Evolutionary conservation across 2,113 vertebrate genomes (phyloP).

Genomic region (Hylia prasina): DNA sequence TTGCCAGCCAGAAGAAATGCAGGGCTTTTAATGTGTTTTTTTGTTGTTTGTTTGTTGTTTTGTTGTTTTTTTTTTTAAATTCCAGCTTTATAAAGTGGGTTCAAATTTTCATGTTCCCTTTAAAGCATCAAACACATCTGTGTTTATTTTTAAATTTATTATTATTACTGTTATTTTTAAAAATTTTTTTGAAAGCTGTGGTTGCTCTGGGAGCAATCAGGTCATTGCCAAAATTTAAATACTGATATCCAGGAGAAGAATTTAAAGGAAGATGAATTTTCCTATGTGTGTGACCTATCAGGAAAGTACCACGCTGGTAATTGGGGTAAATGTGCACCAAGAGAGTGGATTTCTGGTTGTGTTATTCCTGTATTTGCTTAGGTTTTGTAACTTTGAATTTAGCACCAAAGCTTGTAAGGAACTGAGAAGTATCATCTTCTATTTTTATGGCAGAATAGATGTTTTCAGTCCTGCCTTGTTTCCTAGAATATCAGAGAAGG

Average conservation of each 20-base stretch:
- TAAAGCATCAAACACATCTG: rapidly evolving
- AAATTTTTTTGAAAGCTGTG: background rate
- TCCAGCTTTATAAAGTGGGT: background rate
- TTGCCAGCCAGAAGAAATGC: background rate
- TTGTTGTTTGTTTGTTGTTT: no score
- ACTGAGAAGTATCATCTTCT: background rate
- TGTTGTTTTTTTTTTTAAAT: no score
- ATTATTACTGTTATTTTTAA: no score
- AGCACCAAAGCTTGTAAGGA: background rate
- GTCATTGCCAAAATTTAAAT: background rate
- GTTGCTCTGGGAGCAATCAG: background rate
- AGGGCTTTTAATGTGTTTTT: no score
- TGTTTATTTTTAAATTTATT: background rate
- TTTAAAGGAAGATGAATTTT: background rate
- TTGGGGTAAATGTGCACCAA: background rate
- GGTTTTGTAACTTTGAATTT: background rate
- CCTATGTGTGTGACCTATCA: background rate
- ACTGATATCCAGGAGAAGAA: background rate
- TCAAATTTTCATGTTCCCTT: rapidly evolving
- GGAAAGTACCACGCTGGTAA: background rate
- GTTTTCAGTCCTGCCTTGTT: background rate
- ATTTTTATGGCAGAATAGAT: background rate
- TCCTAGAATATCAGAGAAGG: background rate
- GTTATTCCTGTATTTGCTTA: background rate
- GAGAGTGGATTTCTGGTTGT: background rate